Base-by-base conservation (phyloP, 1,140 invertebrate species). In the Teleogryllus occipitalis region DNA sequence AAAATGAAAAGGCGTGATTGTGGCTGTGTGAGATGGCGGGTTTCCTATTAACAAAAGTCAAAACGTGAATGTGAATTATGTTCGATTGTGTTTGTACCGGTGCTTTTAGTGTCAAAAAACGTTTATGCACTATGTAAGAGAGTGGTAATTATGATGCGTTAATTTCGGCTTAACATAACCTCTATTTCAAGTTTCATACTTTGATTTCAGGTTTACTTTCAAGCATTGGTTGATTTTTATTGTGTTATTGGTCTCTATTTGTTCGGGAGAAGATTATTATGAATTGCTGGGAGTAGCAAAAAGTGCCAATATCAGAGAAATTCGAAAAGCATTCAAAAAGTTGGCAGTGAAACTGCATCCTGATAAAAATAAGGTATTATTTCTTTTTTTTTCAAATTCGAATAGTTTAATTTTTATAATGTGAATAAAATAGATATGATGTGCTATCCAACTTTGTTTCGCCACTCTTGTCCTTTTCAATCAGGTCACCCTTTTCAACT, bases 241-340 rank as follows among this genome's bases (percentile, higher is more conserved):
- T 15, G 1, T 80, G 14, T 49, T 49, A 47, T 80, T 14, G 21
- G 54, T 54, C 8, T 27, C 47, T 7, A 54, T 76, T 47, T 76
- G 47, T 54, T 15, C 18, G 14, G 86, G 83, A 65, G 83, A 86
- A 78, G 87, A 88, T 83, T 88, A 85, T 83, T 96, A 96, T 85
- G 89, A 93, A 82, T 83, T 95, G 75, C 87, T 96, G 48, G 92
- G 91, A 14, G 86, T 96, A 65, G 84, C 87, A 0, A 91, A 90
- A 86, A 89, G 91, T 85, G 94, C 94, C 0, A 89, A 90, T 80
- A 88, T 90, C 78, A 89, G 91, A 84, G 93, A 95, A 84, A 95
- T 96, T 79, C 87, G 93, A 82, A 92, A 91, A 85, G 93, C 94
- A 27, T 96, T 95, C 84, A 96, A 96, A 86, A 93, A 91, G 85